These are phyloP conservation scores for Heliangelus exortis DNA, from an alignment of 2,797 vertebrate species.

Conservation along the genomic window DNA sequence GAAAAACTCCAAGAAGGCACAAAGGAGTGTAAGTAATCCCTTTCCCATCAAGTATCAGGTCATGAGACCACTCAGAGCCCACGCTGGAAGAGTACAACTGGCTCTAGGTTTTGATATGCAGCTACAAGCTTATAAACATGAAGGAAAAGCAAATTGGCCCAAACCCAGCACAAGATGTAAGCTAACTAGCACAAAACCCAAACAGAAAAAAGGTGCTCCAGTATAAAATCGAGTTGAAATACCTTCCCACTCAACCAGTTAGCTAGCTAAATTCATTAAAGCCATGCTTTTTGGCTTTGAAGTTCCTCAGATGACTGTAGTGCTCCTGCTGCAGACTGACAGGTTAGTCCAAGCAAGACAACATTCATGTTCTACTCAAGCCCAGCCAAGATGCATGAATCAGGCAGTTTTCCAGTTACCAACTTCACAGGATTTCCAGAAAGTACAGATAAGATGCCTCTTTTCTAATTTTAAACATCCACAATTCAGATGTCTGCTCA, in stretches of 20 bases:
- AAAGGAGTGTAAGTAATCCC: no score
- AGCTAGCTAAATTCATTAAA: neutral
- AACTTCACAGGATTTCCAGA: neutral
- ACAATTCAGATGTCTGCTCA: neutral
- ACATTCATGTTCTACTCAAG: neutral
- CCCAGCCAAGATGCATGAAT: neutral
- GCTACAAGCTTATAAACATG: neutral
- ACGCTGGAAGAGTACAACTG: neutral
- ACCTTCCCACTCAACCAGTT: neutral
- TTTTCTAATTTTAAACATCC: neutral
- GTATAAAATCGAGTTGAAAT: neutral
- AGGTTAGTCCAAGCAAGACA: neutral
- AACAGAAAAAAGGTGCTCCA: neutral
- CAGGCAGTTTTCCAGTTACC: neutral
- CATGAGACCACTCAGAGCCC: neutral
- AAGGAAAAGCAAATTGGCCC: neutral
- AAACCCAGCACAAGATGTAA: neutral
- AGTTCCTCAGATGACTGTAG: neutral
- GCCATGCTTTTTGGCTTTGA: neutral
- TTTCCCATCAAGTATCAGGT: no score
- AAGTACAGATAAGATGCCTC: neutral
- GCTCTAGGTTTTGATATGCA: neutral
- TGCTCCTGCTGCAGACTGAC: neutral
- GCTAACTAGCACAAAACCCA: neutral
- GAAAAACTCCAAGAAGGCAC: no score